These are phyloP conservation scores for Crioceris asparagi DNA, from an alignment of 2,888 invertebrate genomes.

Conservation along the genomic window DNA sequence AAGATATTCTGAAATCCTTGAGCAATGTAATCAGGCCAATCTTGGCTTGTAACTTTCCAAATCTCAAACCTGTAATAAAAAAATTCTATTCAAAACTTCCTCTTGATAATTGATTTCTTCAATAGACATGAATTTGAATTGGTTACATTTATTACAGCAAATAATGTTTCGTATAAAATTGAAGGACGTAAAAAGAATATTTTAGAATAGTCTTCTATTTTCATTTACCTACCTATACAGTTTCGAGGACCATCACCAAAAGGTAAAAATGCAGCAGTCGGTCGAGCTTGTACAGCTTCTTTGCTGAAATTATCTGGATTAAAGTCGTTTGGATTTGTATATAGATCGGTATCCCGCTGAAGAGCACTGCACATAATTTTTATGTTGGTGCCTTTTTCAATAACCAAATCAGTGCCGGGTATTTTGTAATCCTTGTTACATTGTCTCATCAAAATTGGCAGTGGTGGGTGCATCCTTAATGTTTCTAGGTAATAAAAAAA, in stretches of 20 bases:
- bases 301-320: slow-evolving; percentile 49
- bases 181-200: too few species aligned
- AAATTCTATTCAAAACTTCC: too few species aligned
- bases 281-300: slow-evolving; percentile 36
- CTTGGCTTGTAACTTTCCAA: too few species aligned
- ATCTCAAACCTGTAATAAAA: too few species aligned
- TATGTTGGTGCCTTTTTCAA: slow-evolving; percentile 13
- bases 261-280: slow-evolving; percentile 22
- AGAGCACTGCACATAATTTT: slow-evolving; percentile 10
- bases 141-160: too few species aligned
- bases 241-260: slow-evolving; percentile 49
- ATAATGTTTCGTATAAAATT: too few species aligned
- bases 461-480: slow-evolving; percentile 17
- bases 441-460: slow-evolving; percentile 12
- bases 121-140: too few species aligned
- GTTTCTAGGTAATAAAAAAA: slow-evolving; percentile 15
- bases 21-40: too few species aligned
- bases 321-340: slow-evolving; percentile 48
- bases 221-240: slow-evolving; percentile 42
- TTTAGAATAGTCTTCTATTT: too few species aligned
- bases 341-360: slow-evolving; percentile 20
- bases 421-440: slow-evolving; percentile 17
- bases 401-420: slow-evolving; percentile 13
- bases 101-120: too few species aligned
- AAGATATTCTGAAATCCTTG: too few species aligned